These are phyloP conservation scores for Rhipidura dahli DNA, from an alignment of 2,113 vertebrate genomes.

Conservation along the genomic window DNA sequence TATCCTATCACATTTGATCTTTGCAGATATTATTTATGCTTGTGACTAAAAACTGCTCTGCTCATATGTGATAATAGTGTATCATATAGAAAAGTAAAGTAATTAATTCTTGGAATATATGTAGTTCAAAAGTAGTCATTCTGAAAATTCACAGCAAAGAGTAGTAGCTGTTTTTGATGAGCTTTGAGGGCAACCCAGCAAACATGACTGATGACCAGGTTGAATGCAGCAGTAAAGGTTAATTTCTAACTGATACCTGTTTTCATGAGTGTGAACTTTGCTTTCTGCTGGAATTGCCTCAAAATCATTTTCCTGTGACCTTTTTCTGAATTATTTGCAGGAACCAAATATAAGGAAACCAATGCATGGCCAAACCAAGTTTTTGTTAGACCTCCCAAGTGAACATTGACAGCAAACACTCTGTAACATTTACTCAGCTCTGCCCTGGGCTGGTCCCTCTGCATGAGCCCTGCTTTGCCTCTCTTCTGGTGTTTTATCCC, in stretches of 20 bases:
- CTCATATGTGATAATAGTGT: not conserved
- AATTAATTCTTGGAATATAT: not conserved
- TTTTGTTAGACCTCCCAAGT: not conserved
- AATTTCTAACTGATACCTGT: not conserved
- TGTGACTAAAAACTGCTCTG: not conserved
- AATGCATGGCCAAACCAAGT: not conserved
- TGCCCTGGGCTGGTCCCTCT: not conserved
- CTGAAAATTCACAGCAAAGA: not conserved
- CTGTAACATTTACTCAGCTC: not conserved
- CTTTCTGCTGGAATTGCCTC: not conserved
- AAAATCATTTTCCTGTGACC: not conserved
- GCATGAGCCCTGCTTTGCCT: not conserved
- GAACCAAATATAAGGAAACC: not conserved
- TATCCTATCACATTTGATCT: not conserved
- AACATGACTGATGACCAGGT: not conserved
- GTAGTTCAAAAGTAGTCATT: not conserved
- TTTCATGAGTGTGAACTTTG: not conserved
- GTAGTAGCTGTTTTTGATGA: not conserved
- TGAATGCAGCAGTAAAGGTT: not conserved
- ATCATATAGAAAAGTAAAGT: not conserved
- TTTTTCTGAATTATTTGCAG: not conserved
- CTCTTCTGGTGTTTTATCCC: not conserved
- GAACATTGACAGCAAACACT: not conserved
- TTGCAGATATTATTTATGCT: not conserved
- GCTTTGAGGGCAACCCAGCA: not conserved